Evolutionary conservation across 2,113 vertebrate genomes (phyloP), one percentile per base, ranked within the genome.

Genomic region (Haemorhous mexicanus): DNA sequence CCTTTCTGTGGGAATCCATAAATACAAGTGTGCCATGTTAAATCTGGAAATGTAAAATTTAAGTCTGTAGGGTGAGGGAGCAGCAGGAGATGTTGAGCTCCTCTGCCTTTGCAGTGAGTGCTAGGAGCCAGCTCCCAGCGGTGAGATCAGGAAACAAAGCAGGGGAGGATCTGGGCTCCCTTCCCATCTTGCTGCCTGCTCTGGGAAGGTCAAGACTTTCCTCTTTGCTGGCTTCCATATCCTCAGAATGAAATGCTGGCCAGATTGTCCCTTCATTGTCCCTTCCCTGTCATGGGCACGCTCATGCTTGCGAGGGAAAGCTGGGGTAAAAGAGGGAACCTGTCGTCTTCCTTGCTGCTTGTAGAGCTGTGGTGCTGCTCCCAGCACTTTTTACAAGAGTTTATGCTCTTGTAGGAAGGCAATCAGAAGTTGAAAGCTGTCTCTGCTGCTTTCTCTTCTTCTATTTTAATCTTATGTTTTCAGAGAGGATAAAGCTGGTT

Each of bases 1-100:
- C 9, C 6, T 82, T 84, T 80, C 41, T 72, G 14, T 12, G 5
- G 19, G 19, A 83, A 52, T 58, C 75, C 26, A 26, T 56, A 47
- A 56, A 41, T 49, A 23, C 9, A n/a, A 50, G 23, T 39, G 23
- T 88, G 26, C 27, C 3, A 2, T n/a, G 16, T 72, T 81, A 74
- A 46, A 81, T 58, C 59, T 94, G 89, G 58, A 94, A 90, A 93
- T 90, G 2, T 87, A 84, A 95, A 87, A 93, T 50, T 50, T 72
- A 90, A 94, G 44, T 84, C 77, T 94, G 61, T 7, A 47, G 64
- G 80, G 84, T 37, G 76, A 59, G 66, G 66, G 85, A 87, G 37
- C 58, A 94, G 41, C 58, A 74, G 66, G 91, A 61, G 24, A 23
- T 47, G 35, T 2, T 46, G 67, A 86, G 17, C 11, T 64, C 6